phyloP scores from a whole-genome alignment of 2,888 invertebrate species.

The Clepsis dumicolana region DNA sequence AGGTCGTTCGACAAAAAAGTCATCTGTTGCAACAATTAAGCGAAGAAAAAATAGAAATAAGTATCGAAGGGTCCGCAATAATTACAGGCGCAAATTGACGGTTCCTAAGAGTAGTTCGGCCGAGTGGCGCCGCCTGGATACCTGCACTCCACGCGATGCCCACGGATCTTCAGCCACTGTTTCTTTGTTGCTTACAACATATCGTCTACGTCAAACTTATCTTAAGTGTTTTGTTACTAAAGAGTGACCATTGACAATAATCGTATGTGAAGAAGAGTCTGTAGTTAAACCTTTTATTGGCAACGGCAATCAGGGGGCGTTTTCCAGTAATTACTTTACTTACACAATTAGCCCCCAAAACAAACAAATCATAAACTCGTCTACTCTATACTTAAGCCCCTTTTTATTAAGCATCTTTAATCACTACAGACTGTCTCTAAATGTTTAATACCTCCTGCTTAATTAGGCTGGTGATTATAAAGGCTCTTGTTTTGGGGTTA shows the following conservation, averaged over 20 bases:
- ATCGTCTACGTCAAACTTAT: not conserved
- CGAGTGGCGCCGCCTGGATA: constrained; percentile 79
- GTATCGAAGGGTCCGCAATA: constrained; percentile 86
- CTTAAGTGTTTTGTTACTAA: not conserved
- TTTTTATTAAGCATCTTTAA: constrained; percentile 58
- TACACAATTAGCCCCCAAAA: not conserved
- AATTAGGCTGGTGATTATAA: constrained; percentile 43
- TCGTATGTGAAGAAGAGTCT: too few species aligned
- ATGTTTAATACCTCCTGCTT: constrained; percentile 29
- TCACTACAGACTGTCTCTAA: constrained; percentile 19
- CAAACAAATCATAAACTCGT: not conserved
- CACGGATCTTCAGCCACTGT: constrained; percentile 6
- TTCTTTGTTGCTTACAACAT: constrained; percentile 18
- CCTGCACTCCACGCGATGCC: constrained; percentile 77
- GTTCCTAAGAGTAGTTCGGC: constrained; percentile 77
- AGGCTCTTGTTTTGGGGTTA: constrained; percentile 58
- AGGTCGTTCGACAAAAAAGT: constrained; percentile 86
- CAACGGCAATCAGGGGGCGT: not conserved
- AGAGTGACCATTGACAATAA: not conserved
- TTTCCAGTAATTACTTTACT: not conserved
- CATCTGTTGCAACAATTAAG: constrained; percentile 86
- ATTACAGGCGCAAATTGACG: constrained; percentile 85
- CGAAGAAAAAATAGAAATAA: constrained; percentile 84
- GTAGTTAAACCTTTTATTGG: not conserved
- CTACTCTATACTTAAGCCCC: constrained; percentile 41